Percentiles rank a stretch among this genome's conserved stretches.
phyloP scores from a whole-genome alignment of 1,140 invertebrate genomes.

The Heliconius melpomene region DNA sequence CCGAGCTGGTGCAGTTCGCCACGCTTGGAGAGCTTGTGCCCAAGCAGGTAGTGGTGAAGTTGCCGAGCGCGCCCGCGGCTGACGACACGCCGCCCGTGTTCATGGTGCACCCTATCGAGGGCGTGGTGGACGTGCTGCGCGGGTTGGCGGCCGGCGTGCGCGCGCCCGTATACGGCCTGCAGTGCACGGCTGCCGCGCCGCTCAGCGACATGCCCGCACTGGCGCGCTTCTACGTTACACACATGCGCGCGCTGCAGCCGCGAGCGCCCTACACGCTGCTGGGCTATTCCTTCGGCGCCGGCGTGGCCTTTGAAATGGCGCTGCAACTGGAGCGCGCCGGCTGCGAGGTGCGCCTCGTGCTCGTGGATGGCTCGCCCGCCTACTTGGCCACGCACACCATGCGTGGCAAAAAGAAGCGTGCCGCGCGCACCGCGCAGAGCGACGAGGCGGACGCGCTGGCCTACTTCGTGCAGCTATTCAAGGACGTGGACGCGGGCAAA shows the following conservation, averaged over 20 bases:
- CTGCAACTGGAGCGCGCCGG: constrained; percentile 88
- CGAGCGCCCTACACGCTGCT: constrained; percentile 92
- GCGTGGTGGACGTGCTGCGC: constrained; percentile 87
- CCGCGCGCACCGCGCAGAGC: constrained; percentile 60
- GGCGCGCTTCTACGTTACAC: constrained; percentile 90
- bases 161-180: constrained; percentile 93
- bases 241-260: constrained; percentile 89
- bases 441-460: constrained; percentile 88
- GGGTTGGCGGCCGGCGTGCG: constrained; percentile 86
- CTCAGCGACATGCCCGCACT: constrained; percentile 87
- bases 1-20: constrained; percentile 48
- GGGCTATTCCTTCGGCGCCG: constrained; percentile 97
- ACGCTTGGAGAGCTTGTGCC: constrained; percentile 81
- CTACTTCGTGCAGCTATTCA: constrained; percentile 91
- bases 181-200: constrained; percentile 91
- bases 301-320: constrained; percentile 96
- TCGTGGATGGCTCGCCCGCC: constrained; percentile 96
- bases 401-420: constrained; percentile 82
- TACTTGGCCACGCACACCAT: constrained; percentile 91
- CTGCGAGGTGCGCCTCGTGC: constrained; percentile 85
- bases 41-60: constrained; percentile 82
- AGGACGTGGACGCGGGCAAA: constrained; percentile 87
- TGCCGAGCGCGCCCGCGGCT: constrained; percentile 69
- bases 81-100: constrained; percentile 75
- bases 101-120: constrained; percentile 95